Base-by-base conservation (phyloP, 2,888 invertebrate species). In the Macrophya annulata region DNA sequence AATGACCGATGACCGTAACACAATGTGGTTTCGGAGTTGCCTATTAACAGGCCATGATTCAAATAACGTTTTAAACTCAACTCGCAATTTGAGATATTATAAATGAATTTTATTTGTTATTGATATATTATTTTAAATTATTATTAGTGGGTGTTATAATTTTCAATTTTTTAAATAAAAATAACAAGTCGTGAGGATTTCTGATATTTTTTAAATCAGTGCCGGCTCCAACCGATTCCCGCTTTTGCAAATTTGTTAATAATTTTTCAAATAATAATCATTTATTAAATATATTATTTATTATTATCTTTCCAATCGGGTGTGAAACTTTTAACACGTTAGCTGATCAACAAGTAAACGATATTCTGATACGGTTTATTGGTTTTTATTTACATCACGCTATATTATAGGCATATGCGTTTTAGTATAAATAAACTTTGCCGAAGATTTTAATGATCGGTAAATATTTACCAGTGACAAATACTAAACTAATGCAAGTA, bases 1-100 rank as follows among this genome's bases (percentile, higher is more conserved):
- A 21, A 81, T 81, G 81, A 81, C 43, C n/a, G 62, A 21, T 48
- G n/a, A 81, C n/a, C 59, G 43, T 62, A 17, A 12, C 25, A 2
- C 21, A n/a, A 62, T 25, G 43, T 62, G 62, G 62, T 81, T 43
- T 62, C 62, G 81, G 81, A 62, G 59, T 62, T 81, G 81, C 81
- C 81, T 59, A 62, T 59, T 51, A 31, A 12, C 81, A 81, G 81
- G 81, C 81, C 43, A 43, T 62, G 62, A 62, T 62, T 43, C 43
- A 12, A 59, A 21, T 17, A 6, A n/a, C 10, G 9, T 43, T 81
- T 62, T 62, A 15, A 81, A 81, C 43, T 43, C 21, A 21, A 43
- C n/a, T 59, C 62, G 10, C 43, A 6, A 12, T 59, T 15, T 55
- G 1, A 8, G 17, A 37, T 5, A 12, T 21, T 43, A 74, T 10